phyloP scores from a whole-genome alignment of 2,797 vertebrate genomes.

The Poeciliopsis gracilis region DNA sequence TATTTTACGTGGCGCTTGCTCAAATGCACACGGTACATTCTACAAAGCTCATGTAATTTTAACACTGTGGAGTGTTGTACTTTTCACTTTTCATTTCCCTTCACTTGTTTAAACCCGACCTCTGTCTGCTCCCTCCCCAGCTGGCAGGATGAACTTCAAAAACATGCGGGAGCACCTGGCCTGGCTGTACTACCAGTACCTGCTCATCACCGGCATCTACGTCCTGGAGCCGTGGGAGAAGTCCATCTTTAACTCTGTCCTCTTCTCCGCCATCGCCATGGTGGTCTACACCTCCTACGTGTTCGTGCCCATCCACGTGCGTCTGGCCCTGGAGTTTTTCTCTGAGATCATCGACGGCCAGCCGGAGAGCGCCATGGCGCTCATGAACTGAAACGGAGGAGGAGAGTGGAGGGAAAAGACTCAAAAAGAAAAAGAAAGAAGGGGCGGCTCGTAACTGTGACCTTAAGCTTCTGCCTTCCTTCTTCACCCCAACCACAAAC shows the following conservation, averaged over 20 bases:
- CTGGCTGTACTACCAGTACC: constrained; percentile 99
- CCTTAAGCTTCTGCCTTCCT: constrained; percentile 14
- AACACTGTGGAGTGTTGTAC: neutral
- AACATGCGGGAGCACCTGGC: constrained; percentile 87
- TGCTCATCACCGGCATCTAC: constrained; percentile 93
- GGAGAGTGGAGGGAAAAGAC: constrained; percentile 1
- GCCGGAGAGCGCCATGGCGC: constrained; percentile 77
- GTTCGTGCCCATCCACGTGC: constrained; percentile 93
- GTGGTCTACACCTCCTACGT: constrained; percentile 95
- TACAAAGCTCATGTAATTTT: no score
- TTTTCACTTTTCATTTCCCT: neutral
- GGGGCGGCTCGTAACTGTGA: constrained; percentile 8
- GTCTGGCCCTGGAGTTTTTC: constrained; percentile 92
- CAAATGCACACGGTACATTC: no score
- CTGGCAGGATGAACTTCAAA: constrained; percentile 87
- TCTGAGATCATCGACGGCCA: constrained; percentile 87
- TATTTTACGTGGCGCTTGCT: neutral
- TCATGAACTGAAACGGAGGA: constrained; percentile 78
- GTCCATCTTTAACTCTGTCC: constrained; percentile 92
- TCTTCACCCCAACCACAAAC: constrained; percentile 13
- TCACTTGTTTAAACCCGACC: neutral
- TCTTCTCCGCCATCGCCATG: constrained; percentile 91
- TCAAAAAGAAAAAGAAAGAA: neutral
- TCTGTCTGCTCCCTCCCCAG: constrained; percentile 9
- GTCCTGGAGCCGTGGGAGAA: constrained; percentile 97